Evolutionary conservation across 1,140 invertebrate species (phyloP).

Genomic region (Neodiprion virginianus): DNA sequence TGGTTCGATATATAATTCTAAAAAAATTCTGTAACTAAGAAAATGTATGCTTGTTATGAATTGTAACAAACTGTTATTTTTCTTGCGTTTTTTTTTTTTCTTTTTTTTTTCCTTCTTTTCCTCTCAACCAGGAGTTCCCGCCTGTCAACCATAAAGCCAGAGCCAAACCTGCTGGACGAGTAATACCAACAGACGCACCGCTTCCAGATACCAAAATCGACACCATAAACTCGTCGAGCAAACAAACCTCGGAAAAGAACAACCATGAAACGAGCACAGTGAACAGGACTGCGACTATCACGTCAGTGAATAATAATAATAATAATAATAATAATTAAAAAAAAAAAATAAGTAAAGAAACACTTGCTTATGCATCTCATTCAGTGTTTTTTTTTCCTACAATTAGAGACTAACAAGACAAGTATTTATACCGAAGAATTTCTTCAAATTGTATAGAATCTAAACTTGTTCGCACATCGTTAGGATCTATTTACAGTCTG

Average conservation of each 20-base stretch:
- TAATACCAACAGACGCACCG: conserved; percentile 56
- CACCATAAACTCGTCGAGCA: conserved; percentile 52
- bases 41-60: too few species aligned
- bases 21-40: too few species aligned
- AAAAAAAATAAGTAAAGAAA: neutral
- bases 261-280: conserved; percentile 58
- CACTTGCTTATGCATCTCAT: neutral
- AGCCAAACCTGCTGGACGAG: conserved; percentile 50
- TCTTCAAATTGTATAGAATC: too few species aligned
- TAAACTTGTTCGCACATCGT: neutral
- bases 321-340: neutral
- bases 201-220: conserved; percentile 53
- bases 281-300: conserved; percentile 57
- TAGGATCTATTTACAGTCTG: too few species aligned
- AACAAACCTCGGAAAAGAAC: conserved; percentile 55
- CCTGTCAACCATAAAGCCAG: conserved; percentile 66
- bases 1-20: too few species aligned
- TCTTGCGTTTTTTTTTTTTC: conserved; percentile 51
- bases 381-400: conserved; percentile 6
- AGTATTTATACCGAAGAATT: neutral
- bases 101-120: conserved; percentile 51
- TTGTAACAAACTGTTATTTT: neutral
- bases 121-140: conserved; percentile 59
- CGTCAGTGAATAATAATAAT: conserved; percentile 39
- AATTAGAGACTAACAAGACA: neutral